Evolutionary conservation across 2,797 vertebrate genomes (phyloP).

Genomic region (Clarias platycephalus): DNA sequence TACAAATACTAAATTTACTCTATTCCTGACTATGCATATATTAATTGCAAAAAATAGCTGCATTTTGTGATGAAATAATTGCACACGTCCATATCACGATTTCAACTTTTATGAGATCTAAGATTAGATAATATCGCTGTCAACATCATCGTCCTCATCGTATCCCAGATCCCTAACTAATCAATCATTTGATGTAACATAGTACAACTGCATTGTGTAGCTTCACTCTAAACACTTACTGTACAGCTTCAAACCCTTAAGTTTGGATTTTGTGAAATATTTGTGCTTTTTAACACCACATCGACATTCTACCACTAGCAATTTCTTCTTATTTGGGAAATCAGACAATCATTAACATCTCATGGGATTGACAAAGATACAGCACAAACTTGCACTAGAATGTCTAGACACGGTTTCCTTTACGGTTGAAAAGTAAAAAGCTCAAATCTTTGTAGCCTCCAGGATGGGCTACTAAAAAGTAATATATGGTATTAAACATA

Average conservation of each 20-base stretch:
- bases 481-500: not conserved
- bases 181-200: too few species aligned
- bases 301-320: not conserved
- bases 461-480: not conserved
- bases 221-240: not conserved
- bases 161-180: not conserved
- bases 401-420: not conserved
- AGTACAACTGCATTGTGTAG: not conserved
- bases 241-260: not conserved
- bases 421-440: not conserved
- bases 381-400: not conserved
- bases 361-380: not conserved
- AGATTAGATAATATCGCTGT: not conserved
- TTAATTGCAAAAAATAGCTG: too few species aligned
- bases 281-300: not conserved
- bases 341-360: not conserved
- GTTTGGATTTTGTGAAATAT: not conserved
- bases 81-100: too few species aligned
- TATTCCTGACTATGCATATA: too few species aligned
- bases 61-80: too few species aligned
- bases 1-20: too few species aligned
- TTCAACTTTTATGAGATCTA: not conserved
- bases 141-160: not conserved
- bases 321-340: not conserved
- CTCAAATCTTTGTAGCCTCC: not conserved